Evolutionary conservation across 2,113 vertebrate species (phyloP), one percentile per base, ranked within the genome.

Genomic region (Danio rerio): DNA sequence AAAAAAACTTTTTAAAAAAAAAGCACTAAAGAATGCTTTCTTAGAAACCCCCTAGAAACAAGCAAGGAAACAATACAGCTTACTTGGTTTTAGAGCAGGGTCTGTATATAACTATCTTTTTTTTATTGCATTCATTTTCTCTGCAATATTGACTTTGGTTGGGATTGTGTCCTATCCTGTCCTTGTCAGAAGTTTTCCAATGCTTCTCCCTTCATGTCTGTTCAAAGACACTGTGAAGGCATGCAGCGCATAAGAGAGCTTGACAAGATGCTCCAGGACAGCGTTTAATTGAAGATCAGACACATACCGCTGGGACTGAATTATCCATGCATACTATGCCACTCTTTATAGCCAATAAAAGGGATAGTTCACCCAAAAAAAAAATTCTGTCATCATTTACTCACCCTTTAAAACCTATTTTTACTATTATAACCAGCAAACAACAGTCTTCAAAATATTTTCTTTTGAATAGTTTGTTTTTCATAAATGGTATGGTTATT

Each of bases 181-280:
- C 74, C 40, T 40, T 76, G 12, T 77, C 56, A 18, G 47, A 71
- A 71, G n/a, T 52, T 75, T 77, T 2, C n/a, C 56, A 61, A 45
- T 61, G n/a, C 12, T 3, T 56, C 49, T 52, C 42, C 80, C 6
- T 71, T 16, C 52, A 43, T 3, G 40, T 52, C 16, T n/a, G 6
- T n/a, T 15, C 56, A 49, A 47, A 77, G 58, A 50, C 13, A 61
- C 55, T 55, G 74, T 84, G 20, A 43, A 59, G 75, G 74, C 75
- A 74, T 63, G 73, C 42, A 20, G 12, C n/a, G 49, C 50, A 45
- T 50, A 13, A 71, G 21, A n/a, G 20, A 71, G 21, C 50, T 50
- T 83, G 85, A 83, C 13, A n/a, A 45, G 63, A 78, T 74, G 78
- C 49, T 50, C 59, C 62, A 70, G 62, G 85, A 81, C 78, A 71